Conservation (phyloP, 2,113 vertebrate species). For the Nothobranchius kuhntae region DNA sequence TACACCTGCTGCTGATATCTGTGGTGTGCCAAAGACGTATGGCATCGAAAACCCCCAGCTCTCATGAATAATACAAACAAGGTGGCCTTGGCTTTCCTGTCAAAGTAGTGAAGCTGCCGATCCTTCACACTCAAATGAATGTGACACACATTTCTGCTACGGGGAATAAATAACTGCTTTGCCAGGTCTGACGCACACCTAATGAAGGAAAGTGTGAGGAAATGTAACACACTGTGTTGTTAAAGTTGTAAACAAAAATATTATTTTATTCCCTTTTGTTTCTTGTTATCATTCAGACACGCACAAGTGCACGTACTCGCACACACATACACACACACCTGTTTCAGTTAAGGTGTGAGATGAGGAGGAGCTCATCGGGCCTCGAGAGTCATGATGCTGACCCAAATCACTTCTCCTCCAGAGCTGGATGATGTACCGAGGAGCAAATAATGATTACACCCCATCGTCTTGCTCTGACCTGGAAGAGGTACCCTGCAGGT, state of each 20-base stretch:
- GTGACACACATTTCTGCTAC: conserved; percentile 51
- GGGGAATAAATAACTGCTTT: conserved; percentile 60
- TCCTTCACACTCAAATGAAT: conserved; percentile 67
- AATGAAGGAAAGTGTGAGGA: neutral
- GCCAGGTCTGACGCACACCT: conserved; percentile 42
- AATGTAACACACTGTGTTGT: conserved; percentile 41
- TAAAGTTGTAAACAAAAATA: conserved; percentile 48
- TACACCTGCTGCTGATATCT: conserved; percentile 35
- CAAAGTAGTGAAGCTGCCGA: conserved; percentile 47
- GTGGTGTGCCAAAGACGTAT: conserved; percentile 35
- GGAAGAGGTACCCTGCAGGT: conserved; percentile 22
- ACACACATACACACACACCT: conserved; percentile 5
- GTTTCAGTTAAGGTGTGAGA: conserved; percentile 18
- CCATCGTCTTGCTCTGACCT: conserved; percentile 28
- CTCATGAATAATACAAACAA: conserved; percentile 66
- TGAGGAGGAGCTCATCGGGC: conserved; percentile 16
- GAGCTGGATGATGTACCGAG: conserved; percentile 30
- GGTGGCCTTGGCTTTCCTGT: conserved; percentile 52
- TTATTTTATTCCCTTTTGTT: conserved; percentile 9
- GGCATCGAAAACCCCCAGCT: conserved; percentile 36
- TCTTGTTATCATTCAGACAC: conserved; percentile 21
- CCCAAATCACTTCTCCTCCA: conserved; percentile 11
- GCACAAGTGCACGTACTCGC: neutral
- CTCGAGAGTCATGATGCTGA: conserved; percentile 41
- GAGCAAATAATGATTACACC: conserved; percentile 47